Evolutionary conservation across 2,888 invertebrate genomes (phyloP).

Genomic region (Eumerus sabulonum): DNA sequence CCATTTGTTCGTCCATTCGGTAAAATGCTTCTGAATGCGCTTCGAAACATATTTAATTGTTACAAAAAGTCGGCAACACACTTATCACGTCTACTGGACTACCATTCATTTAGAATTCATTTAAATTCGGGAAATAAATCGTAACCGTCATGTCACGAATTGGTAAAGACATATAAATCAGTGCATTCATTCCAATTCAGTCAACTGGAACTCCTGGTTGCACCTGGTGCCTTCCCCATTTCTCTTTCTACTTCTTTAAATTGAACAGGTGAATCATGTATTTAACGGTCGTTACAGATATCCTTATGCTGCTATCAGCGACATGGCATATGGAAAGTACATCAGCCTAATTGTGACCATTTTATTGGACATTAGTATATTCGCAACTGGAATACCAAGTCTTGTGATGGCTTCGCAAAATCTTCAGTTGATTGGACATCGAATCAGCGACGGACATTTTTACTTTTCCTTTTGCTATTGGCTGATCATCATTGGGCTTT

Average conservation of each 20-base stretch:
- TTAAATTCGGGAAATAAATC: constrained; percentile 3
- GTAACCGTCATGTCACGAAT: too few relatives aligned
- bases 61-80: constrained; percentile 11
- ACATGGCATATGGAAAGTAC: constrained; percentile 85
- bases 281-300: constrained; percentile 80
- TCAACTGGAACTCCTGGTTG: too few relatives aligned
- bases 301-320: constrained; percentile 91
- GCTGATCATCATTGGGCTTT: constrained; percentile 86
- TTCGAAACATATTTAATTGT: not conserved
- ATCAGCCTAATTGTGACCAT: constrained; percentile 84
- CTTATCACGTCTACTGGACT: constrained; percentile 21
- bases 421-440: constrained; percentile 87
- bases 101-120: constrained; percentile 20
- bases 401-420: constrained; percentile 90
- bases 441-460: constrained; percentile 83
- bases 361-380: constrained; percentile 87
- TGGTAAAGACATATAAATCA: too few relatives aligned
- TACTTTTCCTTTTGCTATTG: constrained; percentile 90
- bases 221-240: too few relatives aligned
- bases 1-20: too few relatives aligned
- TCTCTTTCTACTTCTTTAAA: too few relatives aligned
- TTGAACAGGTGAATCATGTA: too few relatives aligned
- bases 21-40: constrained; percentile 1
- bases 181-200: too few relatives aligned
- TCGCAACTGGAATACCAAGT: constrained; percentile 89